Evolutionary conservation across 2,888 invertebrate genomes (phyloP).

Genomic region (Zeuzera pyrina): DNA sequence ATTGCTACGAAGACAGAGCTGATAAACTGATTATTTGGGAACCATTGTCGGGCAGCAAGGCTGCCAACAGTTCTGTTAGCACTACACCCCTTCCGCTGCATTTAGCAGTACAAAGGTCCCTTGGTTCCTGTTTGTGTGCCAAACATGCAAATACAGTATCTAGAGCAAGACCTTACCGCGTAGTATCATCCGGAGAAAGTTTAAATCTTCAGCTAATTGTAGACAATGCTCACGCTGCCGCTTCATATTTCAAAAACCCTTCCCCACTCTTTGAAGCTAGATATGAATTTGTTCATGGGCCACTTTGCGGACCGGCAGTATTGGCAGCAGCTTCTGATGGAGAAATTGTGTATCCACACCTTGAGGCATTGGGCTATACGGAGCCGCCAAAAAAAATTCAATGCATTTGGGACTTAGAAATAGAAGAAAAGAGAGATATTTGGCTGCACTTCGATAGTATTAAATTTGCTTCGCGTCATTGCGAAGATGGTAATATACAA

Average conservation of each 20-base stretch:
- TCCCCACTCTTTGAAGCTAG: constrained; percentile 88
- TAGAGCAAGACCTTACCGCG: constrained; percentile 73
- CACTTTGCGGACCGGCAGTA: constrained; percentile 88
- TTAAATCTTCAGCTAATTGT: constrained; percentile 87
- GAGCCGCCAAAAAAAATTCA: constrained; percentile 80
- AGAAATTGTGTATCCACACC: constrained; percentile 89
- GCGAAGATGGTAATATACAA: constrained; percentile 89
- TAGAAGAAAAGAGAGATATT: constrained; percentile 87
- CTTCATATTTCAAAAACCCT: constrained; percentile 90
- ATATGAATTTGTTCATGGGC: constrained; percentile 92
- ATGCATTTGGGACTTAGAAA: constrained; percentile 87
- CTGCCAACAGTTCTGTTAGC: constrained; percentile 41
- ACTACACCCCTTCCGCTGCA: constrained; percentile 71
- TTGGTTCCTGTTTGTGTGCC: constrained; percentile 83
- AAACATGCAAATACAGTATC: constrained; percentile 73
- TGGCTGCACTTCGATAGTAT: constrained; percentile 91
- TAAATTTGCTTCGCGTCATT: constrained; percentile 87
- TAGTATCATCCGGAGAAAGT: constrained; percentile 86
- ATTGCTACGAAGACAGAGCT: constrained; percentile 89
- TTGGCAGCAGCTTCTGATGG: constrained; percentile 86
- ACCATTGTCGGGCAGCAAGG: constrained; percentile 59
- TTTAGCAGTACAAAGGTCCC: constrained; percentile 77
- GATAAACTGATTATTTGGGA: constrained; percentile 89
- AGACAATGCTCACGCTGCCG: constrained; percentile 87
- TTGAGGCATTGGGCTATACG: constrained; percentile 82